These are phyloP conservation scores for Ctenopoma multispine DNA, from an alignment of 2,797 vertebrate genomes.

Conservation along the genomic window DNA sequence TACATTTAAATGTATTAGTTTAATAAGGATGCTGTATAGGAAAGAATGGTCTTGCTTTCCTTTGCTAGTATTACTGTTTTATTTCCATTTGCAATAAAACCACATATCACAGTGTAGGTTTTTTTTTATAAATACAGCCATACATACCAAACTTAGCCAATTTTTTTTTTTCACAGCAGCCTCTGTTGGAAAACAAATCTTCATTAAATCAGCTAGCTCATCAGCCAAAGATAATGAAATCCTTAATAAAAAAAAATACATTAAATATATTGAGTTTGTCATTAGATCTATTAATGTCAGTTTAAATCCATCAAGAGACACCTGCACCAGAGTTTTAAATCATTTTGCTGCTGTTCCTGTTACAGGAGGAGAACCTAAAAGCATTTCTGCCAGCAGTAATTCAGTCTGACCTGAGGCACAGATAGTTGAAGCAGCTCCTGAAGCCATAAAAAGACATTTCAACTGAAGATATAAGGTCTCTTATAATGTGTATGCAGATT, in stretches of 20 bases:
- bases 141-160: background rate
- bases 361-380: constrained; percentile 13
- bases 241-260: background rate
- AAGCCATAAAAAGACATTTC: constrained; percentile 56
- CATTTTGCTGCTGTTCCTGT: background rate
- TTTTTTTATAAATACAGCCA: background rate
- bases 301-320: background rate
- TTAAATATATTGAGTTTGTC: background rate
- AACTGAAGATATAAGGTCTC: constrained; percentile 38
- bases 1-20: too few relatives aligned
- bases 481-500: constrained; percentile 47
- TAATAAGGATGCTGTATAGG: background rate
- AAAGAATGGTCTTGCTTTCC: background rate
- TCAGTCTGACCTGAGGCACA: constrained; percentile 35
- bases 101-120: background rate
- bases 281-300: background rate
- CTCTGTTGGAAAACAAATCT: background rate
- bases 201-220: background rate
- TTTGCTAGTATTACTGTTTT: too few relatives aligned
- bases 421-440: constrained; percentile 43
- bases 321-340: background rate
- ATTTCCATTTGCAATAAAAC: background rate
- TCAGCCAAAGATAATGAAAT: background rate
- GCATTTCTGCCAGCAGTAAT: constrained; percentile 34
- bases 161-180: too few relatives aligned